Base-by-base conservation (phyloP, 2,888 invertebrate species). In the Hymenopus coronatus region DNA sequence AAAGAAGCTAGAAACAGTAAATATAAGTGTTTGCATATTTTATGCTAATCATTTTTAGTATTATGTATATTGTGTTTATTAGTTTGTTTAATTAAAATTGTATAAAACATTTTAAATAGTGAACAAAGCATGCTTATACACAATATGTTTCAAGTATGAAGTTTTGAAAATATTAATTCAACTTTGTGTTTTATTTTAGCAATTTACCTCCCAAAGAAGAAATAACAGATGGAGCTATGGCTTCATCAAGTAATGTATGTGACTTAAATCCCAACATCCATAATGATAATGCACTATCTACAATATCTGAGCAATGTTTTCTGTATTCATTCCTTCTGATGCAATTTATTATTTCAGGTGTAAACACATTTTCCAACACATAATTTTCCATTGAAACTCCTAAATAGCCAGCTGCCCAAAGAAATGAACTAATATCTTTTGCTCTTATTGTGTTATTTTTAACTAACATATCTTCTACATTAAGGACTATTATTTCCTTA, bases 381-480 rank as follows among this genome's bases (percentile, higher is more conserved):
- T 12, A 20, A 70, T 20, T 84, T 54, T 89, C 54, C 3, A 91
- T 89, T 85, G 91, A 91, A 89, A 92, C 92, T 89, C 93, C 92
- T 28, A 93, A 92, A 89, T 91, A 92, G 91, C 93, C 93, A 46
- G 93, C 90, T 83, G 92, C 91, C 94, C 94, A 94, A 25, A 94
- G 91, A 88, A 94, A 92, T 87, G 93, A 92, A 87, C 93, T 92
- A n/a, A 94, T 91, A 91, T 94, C 94, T 91, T 94, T 94, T 7
- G 91, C 90, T 89, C 54, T 70, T 25, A 70, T 25, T 70, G 54
- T 70, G 6, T 25, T 70, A 70, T 70, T 25, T 25, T 20, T 70
- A 20, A 20, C 6, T 20, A 25, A 70, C 15, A 70, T 70, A 20
- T 70, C 54, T 25, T 25, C 25, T 20, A 70, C 0, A 25, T 70